Percentiles rank a stretch among this genome's conserved stretches.
These are phyloP conservation scores for Florisuga fusca DNA, from an alignment of 2,797 vertebrate species.

Conservation along the genomic window DNA sequence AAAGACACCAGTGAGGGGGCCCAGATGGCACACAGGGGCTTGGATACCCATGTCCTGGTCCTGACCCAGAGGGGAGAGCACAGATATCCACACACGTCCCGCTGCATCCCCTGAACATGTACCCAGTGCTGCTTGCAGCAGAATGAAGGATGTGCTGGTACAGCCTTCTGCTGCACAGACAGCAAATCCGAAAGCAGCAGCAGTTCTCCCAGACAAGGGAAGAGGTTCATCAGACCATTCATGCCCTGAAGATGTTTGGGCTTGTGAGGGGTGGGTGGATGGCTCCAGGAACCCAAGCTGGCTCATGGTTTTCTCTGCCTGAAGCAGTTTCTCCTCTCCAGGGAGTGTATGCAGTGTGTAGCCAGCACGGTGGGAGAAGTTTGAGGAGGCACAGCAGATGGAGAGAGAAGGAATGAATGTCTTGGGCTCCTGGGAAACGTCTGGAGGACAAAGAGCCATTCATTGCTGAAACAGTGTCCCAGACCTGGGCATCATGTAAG, in stretches of 20 bases:
- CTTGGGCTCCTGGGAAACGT: neutral
- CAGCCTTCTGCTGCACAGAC: neutral
- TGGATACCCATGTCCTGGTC: neutral
- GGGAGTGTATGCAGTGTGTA: neutral
- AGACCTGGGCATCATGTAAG: neutral
- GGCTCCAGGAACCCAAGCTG: neutral
- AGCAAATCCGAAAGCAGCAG: neutral
- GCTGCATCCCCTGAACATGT: neutral
- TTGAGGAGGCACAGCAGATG: neutral
- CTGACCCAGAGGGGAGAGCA: neutral
- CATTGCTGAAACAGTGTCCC: neutral
- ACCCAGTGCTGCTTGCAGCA: neutral
- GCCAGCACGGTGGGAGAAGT: neutral
- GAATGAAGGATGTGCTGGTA: neutral
- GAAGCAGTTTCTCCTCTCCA: neutral
- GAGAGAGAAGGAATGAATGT: neutral
- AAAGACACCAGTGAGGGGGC: neutral
- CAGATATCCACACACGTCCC: fast-evolving
- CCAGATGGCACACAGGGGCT: fast-evolving
- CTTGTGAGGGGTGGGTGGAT: neutral
- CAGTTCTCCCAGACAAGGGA: neutral
- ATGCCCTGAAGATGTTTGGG: slow-evolving; percentile 14
- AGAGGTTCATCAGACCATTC: neutral
- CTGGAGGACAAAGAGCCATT: neutral
- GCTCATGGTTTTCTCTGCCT: neutral